These are phyloP conservation scores for Parazoanthus atlanticus DNA, from an alignment of 92 coral and sea anemone genomes.

Conservation along the genomic window DNA sequence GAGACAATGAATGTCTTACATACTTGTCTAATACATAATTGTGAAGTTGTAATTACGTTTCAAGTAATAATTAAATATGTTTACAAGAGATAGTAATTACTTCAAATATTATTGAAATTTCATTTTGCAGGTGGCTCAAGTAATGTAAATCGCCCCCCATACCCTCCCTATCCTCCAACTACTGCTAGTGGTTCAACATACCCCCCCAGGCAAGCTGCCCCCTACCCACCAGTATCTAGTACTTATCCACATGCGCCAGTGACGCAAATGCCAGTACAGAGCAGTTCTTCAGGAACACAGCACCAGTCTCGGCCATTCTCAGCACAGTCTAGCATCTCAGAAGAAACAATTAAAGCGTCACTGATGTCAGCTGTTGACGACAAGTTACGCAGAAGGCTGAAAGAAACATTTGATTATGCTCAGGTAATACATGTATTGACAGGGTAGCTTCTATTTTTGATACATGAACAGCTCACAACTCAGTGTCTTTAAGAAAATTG, in stretches of 20 bases:
- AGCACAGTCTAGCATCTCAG: constrained; percentile 62
- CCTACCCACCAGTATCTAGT: constrained; percentile 65
- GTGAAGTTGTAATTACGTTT: too few species aligned
- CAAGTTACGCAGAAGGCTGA: constrained; percentile 78
- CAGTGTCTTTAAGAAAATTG: background rate
- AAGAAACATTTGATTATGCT: constrained; percentile 87
- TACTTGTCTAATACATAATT: too few species aligned
- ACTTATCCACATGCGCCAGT: constrained; percentile 33
- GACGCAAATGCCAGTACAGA: constrained; percentile 33
- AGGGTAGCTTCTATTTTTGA: background rate
- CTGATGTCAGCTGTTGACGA: constrained; percentile 87
- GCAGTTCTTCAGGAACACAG: constrained; percentile 29
- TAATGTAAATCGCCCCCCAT: constrained; percentile 52
- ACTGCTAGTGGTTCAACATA: constrained; percentile 40
- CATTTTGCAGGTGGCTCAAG: constrained; percentile 45
- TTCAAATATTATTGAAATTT: background rate
- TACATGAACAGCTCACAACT: too few species aligned
- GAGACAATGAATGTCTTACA: too few species aligned
- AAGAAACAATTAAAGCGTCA: constrained; percentile 80
- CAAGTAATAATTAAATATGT: too few species aligned
- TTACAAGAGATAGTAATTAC: too few species aligned
- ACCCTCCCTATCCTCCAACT: constrained; percentile 53
- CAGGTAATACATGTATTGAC: constrained; percentile 60
- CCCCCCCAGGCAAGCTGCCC: constrained; percentile 44
- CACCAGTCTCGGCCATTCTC: constrained; percentile 40